Evolutionary conservation across 2,113 vertebrate species (phyloP).

Genomic region (Colinus virginianus): DNA sequence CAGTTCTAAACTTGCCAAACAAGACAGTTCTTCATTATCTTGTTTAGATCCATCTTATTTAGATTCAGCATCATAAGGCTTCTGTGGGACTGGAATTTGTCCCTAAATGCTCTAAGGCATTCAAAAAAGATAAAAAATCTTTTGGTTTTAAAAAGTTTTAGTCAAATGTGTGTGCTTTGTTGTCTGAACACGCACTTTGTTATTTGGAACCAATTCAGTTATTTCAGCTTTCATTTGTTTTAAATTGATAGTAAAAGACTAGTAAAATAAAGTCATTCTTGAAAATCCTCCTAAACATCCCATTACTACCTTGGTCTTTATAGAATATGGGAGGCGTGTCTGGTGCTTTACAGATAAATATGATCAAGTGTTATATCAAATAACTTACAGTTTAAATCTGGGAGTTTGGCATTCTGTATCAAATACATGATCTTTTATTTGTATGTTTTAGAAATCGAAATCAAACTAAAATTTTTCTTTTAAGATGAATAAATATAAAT

Average conservation of each 20-base stretch:
- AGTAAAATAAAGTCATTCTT: neutral
- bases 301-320: neutral
- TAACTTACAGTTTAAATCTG: neutral
- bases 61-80: neutral
- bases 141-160: neutral
- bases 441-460: neutral
- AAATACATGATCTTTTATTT: neutral
- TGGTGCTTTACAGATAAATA: slow-evolving; percentile 54
- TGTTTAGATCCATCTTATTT: neutral
- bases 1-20: neutral
- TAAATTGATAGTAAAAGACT: neutral
- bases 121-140: neutral
- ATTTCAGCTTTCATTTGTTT: neutral
- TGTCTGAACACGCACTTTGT: neutral
- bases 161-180: neutral
- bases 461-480: neutral
- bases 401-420: neutral
- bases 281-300: neutral
- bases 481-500: neutral
- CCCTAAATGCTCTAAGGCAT: neutral
- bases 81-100: neutral
- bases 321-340: neutral
- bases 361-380: neutral
- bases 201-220: slow-evolving; percentile 1
- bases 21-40: neutral